These are phyloP conservation scores for Cuculus canorus DNA, from an alignment of 2,797 vertebrate genomes.

Conservation along the genomic window DNA sequence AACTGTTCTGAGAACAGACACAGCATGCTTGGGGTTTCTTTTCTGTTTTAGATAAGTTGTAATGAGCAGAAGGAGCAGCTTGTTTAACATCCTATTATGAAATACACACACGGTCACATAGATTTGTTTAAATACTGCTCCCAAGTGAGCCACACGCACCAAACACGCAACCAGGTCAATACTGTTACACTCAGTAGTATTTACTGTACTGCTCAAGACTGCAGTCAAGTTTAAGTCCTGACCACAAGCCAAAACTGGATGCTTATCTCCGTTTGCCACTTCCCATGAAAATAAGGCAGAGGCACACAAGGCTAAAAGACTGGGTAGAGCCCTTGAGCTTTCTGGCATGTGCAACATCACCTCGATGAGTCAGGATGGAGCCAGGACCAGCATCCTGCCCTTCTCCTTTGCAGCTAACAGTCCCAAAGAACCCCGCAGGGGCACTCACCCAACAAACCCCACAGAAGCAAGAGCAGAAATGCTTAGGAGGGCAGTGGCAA, in stretches of 20 bases:
- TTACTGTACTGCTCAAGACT: neutral
- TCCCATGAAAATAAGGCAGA: neutral
- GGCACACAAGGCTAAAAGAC: neutral
- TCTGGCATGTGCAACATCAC: accelerated
- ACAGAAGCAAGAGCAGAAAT: neutral
- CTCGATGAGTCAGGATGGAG: neutral
- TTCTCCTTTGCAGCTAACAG: neutral
- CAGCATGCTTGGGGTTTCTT: neutral
- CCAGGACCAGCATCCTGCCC: neutral
- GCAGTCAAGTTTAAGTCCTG: neutral
- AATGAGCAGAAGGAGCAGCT: neutral
- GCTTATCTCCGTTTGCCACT: neutral
- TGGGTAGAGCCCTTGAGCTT: neutral
- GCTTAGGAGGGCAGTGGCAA: accelerated
- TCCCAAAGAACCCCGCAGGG: too few relatives aligned
- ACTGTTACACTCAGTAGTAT: neutral
- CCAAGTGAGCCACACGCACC: neutral
- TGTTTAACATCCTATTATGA: neutral
- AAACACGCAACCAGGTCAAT: neutral
- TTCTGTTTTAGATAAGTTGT: neutral
- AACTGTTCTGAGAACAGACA: neutral
- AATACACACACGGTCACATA: neutral
- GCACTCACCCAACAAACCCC: neutral
- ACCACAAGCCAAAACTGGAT: neutral
- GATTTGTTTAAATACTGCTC: neutral